Conservation (phyloP, 1,140 invertebrate genomes). For the Diplogasteroides magnus region DNA sequence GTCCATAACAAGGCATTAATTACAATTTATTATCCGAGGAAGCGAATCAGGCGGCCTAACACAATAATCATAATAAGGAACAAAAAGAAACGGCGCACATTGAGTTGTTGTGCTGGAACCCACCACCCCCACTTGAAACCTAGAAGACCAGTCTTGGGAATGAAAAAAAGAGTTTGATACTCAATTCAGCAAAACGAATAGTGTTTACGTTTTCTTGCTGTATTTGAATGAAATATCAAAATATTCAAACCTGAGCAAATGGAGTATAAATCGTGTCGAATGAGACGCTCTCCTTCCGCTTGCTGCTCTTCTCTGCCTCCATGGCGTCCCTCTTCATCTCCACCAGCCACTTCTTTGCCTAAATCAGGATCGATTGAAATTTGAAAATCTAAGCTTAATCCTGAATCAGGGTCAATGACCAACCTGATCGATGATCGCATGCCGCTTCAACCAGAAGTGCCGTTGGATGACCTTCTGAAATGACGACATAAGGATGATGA, state of each 20-base stretch:
- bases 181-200: background rate
- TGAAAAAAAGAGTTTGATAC: background rate
- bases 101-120: no score
- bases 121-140: no score
- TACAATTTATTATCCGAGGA: no score
- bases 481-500: no score
- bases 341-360: slow-evolving; percentile 79
- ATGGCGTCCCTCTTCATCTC: slow-evolving; percentile 63
- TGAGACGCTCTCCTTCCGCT: slow-evolving; percentile 30
- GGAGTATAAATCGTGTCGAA: slow-evolving; percentile 37
- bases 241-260: slow-evolving; percentile 16
- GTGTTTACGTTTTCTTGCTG: background rate
- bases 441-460: slow-evolving; percentile 88
- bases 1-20: no score
- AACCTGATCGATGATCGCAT: slow-evolving; percentile 82
- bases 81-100: no score
- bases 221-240: background rate
- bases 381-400: no score
- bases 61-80: no score
- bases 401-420: no score
- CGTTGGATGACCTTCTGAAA: slow-evolving; percentile 73
- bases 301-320: slow-evolving; percentile 31
- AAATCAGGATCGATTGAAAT: no score
- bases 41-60: no score
- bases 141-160: no score